phyloP scores from a whole-genome alignment of 2,888 invertebrate species.

The Drosophila recens region DNA sequence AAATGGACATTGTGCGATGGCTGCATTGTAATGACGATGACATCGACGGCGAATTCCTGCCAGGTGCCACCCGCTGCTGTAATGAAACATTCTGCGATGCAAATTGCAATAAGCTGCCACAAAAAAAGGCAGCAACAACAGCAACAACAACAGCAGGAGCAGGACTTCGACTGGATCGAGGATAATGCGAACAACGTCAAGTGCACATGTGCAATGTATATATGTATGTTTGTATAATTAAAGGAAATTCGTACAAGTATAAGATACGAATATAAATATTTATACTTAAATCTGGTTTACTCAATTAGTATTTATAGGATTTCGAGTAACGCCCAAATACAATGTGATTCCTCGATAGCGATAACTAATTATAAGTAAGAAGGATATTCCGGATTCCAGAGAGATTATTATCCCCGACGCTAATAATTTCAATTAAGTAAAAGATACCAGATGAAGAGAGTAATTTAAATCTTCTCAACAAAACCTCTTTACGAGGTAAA shows the following conservation, averaged over 20 bases:
- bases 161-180: constrained; percentile 7
- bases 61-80: constrained; percentile 26
- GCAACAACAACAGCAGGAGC: constrained; percentile 3
- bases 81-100: constrained; percentile 58
- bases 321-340: background rate
- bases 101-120: constrained; percentile 66
- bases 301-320: constrained; percentile 17
- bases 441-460: too few species aligned
- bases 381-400: background rate
- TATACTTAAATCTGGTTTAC: constrained; percentile 8
- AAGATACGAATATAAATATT: constrained; percentile 7
- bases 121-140: constrained; percentile 7
- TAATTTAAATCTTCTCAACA: too few species aligned
- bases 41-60: constrained; percentile 11
- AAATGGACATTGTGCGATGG: constrained; percentile 31
- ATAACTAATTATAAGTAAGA: too few species aligned
- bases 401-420: background rate
- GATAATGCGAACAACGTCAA: constrained; percentile 20
- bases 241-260: constrained; percentile 25
- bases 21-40: constrained; percentile 47
- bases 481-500: too few species aligned
- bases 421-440: background rate
- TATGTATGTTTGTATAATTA: constrained; percentile 32
- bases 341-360: background rate
- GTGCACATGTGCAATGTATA: constrained; percentile 22